A percentile compares a stretch with the other conserved stretches of the same genome.
Evolutionary conservation across 2,888 invertebrate genomes (phyloP).

Genomic region (Globia sparganii): DNA sequence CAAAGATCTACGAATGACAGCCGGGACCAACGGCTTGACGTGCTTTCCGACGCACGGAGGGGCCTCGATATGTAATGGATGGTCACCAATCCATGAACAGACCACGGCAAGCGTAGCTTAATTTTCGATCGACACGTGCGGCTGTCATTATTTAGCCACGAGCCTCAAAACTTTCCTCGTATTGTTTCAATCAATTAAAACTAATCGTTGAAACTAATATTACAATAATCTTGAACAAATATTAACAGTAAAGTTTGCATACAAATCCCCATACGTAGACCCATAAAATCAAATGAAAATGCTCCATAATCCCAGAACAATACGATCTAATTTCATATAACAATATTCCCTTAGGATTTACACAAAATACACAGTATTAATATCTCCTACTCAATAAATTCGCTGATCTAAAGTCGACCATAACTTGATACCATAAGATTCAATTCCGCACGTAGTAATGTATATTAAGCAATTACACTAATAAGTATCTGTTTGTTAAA

Average conservation of each 20-base stretch:
- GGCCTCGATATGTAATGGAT: background rate
- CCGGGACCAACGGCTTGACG: too few species aligned
- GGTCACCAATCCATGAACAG: too few species aligned
- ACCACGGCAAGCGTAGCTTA: too few species aligned
- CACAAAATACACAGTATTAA: conserved; percentile 6
- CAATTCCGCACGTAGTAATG: conserved; percentile 4
- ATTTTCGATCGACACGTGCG: background rate
- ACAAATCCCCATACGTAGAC: background rate
- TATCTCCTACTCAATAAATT: conserved; percentile 15
- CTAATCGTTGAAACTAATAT: background rate
- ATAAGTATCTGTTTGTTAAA: conserved; percentile 49
- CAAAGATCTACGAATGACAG: too few species aligned
- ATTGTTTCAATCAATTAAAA: conserved; percentile 3
- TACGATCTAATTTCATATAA: conserved; percentile 4
- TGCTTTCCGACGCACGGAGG: background rate
- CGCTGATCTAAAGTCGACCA: conserved; percentile 6
- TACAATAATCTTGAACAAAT: background rate
- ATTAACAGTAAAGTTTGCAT: conserved; percentile 18
- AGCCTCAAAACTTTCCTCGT: background rate
- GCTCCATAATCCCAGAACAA: background rate
- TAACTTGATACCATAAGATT: background rate
- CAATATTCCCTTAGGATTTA: conserved; percentile 9
- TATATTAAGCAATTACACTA: conserved; percentile 48
- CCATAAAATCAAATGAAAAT: background rate
- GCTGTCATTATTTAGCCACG: background rate